Evolutionary conservation across 2,113 vertebrate genomes (phyloP), one percentile per base, ranked within the genome.

Genomic region (Leptobrachium leishanense): DNA sequence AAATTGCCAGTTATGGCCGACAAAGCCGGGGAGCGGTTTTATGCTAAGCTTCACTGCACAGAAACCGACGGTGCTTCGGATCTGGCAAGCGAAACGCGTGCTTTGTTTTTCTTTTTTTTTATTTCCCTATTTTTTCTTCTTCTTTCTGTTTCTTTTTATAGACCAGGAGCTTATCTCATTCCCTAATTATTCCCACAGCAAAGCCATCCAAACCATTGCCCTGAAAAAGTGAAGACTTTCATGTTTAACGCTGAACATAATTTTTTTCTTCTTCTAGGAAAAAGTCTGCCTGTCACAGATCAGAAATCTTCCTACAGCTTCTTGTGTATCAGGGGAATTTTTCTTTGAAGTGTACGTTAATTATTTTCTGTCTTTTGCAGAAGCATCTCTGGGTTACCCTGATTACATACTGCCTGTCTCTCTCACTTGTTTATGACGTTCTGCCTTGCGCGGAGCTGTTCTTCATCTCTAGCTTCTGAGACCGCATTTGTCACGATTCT

Each of bases 291-390:
- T 66, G 77, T 72, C 69, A 72, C 59, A 65, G 62, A 79, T 71
- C 54, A 78, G 55, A 78, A 53, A 41, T 77, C 54, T 39, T 31
- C 44, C 66, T 59, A n/a, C 31, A 77, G 50, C 69, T 44, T 43
- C 41, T 44, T 59, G 40, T 11, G 8, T 46, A 43, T 72, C 69
- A 53, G 59, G 59, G 59, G 69, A 79, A 55, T 63, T 59, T 31
- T 66, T 72, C 77, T 79, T 79, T 79, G 68, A 79, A 66, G 77
- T 78, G 57, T 44, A 57, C 20, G 43, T 53, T 78, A 78, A 78
- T 79, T 79, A 72, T 79, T 79, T 64, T 65, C 68, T 43, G 39
- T 4, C 13, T 65, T 72, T 15, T 64, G 40, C 43, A 42, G 68
- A 46, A 64, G 3, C 59, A 20, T 54, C 69, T 54, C 43, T 43